phyloP scores from a whole-genome alignment of 2,888 invertebrate species.

The Graphium colonna region DNA sequence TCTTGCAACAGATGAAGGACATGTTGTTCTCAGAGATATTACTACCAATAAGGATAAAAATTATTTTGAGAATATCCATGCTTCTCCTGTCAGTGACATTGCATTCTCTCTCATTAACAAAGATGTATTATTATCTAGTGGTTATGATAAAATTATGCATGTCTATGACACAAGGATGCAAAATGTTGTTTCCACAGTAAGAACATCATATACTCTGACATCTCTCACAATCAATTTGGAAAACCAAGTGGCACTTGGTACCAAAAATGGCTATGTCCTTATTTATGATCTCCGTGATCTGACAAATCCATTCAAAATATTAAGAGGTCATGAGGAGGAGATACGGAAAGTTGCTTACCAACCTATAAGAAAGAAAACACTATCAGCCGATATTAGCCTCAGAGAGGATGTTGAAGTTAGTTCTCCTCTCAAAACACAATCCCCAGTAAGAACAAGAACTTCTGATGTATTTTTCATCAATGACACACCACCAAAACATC shows the following conservation, averaged over 20 bases:
- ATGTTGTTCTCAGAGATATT: slow-evolving; percentile 65
- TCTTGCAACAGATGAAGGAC: slow-evolving; percentile 75
- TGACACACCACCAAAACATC: slow-evolving; percentile 57
- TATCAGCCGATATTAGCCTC: slow-evolving; percentile 62
- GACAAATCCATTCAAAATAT: slow-evolving; percentile 60
- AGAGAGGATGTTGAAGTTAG: slow-evolving; percentile 57
- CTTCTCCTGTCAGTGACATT: slow-evolving; percentile 79
- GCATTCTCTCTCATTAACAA: slow-evolving; percentile 76
- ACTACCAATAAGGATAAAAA: slow-evolving; percentile 69
- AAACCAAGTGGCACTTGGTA: slow-evolving; percentile 75
- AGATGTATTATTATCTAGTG: slow-evolving; percentile 77
- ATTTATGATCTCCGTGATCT: slow-evolving; percentile 79
- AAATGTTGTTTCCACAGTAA: slow-evolving; percentile 64
- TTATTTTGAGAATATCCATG: slow-evolving; percentile 73
- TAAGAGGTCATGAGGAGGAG: slow-evolving; percentile 73
- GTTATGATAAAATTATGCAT: slow-evolving; percentile 78
- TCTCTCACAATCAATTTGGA: slow-evolving; percentile 64
- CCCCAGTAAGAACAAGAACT: slow-evolving; percentile 49
- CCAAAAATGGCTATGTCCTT: slow-evolving; percentile 74
- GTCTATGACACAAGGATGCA: slow-evolving; percentile 77
- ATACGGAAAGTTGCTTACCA: slow-evolving; percentile 73
- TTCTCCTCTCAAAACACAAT: slow-evolving; percentile 43
- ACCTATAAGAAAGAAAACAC: slow-evolving; percentile 50
- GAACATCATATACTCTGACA: slow-evolving; percentile 60
- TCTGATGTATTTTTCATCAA: slow-evolving; percentile 64